Evolutionary conservation across 37 sponge, comb jelly and placozoan genomes (phyloP).

Genomic region (Spongia lamella): DNA sequence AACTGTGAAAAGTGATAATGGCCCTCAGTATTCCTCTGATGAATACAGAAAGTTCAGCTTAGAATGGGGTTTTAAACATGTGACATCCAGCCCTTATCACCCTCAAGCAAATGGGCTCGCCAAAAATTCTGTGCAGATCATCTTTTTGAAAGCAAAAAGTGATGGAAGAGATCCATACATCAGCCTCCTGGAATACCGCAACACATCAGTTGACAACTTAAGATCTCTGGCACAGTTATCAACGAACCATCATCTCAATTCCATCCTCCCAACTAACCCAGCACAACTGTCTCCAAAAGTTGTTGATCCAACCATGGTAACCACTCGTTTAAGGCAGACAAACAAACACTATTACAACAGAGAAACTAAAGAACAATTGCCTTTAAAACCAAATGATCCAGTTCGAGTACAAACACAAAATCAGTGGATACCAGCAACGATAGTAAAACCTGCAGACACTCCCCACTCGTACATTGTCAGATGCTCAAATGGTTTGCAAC

Average conservation of each 20-base stretch:
- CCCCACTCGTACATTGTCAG: too few species aligned
- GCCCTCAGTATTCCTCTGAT: too few species aligned
- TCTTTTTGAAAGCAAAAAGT: too few species aligned
- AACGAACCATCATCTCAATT: neutral
- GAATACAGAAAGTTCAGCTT: too few species aligned
- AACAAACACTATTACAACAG: neutral
- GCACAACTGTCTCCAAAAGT: neutral
- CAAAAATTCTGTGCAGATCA: too few species aligned
- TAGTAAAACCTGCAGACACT: too few species aligned
- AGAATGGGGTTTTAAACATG: too few species aligned
- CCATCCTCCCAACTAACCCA: neutral
- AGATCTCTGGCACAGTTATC: neutral
- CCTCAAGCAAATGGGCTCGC: too few species aligned
- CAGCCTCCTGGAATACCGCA: neutral
- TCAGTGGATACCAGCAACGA: constrained; percentile 2
- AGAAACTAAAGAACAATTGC: neutral
- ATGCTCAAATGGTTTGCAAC: too few species aligned
- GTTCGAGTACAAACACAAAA: neutral
- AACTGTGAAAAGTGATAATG: too few species aligned
- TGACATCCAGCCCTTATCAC: too few species aligned
- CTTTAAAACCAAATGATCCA: neutral
- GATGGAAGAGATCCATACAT: neutral
- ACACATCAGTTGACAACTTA: constrained; percentile 1
- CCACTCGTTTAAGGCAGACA: neutral
- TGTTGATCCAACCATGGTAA: neutral